These are phyloP conservation scores for Riparia riparia DNA, from an alignment of 2,113 vertebrate genomes.

Conservation along the genomic window DNA sequence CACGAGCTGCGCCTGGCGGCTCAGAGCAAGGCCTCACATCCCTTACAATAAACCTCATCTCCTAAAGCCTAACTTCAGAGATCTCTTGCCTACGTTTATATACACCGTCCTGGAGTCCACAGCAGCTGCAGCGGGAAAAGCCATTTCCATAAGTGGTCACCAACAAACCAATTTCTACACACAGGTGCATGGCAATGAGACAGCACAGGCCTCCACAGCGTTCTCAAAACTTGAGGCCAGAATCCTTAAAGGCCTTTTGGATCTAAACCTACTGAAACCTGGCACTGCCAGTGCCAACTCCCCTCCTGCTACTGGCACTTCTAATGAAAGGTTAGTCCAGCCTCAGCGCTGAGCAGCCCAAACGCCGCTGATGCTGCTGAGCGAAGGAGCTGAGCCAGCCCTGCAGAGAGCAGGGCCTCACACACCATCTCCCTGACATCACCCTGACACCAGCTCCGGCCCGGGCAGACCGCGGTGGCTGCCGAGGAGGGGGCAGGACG, in stretches of 20 bases:
- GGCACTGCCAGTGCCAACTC: background rate
- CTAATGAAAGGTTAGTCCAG: background rate
- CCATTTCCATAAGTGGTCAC: too few species aligned
- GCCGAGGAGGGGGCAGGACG: background rate
- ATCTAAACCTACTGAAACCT: background rate
- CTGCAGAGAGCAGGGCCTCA: background rate
- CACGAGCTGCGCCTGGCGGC: too few species aligned
- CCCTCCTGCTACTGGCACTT: background rate
- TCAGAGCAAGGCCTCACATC: too few species aligned
- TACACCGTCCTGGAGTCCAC: too few species aligned
- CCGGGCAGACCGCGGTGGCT: rapidly evolving
- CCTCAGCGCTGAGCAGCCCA: background rate
- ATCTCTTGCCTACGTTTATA: too few species aligned
- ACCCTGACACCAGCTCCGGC: background rate
- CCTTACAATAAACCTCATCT: too few species aligned
- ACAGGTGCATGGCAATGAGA: background rate
- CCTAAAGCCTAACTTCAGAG: too few species aligned
- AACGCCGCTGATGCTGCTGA: background rate
- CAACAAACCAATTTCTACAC: too few species aligned
- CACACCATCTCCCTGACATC: background rate
- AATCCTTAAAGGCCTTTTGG: background rate
- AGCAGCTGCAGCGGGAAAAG: too few species aligned
- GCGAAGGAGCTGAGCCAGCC: background rate
- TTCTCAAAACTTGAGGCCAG: background rate
- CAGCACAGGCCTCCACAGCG: background rate